Conservation (phyloP, 1,140 invertebrate species). For the Hylyphantes graminicola region DNA sequence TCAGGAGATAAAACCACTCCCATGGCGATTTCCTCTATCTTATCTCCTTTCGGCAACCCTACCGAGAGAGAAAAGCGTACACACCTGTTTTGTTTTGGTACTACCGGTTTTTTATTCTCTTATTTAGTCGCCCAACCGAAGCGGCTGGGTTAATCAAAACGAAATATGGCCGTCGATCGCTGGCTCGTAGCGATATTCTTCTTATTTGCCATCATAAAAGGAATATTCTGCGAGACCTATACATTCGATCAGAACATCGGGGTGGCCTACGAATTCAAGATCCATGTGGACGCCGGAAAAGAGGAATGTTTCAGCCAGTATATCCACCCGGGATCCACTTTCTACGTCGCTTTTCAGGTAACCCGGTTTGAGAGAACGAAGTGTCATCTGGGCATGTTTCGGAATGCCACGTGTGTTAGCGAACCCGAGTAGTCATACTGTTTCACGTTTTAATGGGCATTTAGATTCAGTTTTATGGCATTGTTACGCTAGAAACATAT, state of each 20-base stretch:
- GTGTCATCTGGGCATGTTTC: neutral
- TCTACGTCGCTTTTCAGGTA: conserved; percentile 94
- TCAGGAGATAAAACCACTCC: conserved; percentile 3
- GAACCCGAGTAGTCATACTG: no score
- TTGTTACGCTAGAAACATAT: no score
- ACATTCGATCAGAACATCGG: conserved; percentile 72
- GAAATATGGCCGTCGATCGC: conserved; percentile 32
- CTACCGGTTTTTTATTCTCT: neutral
- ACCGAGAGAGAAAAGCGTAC: conserved; percentile 1
- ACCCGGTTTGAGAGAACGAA: conserved; percentile 11
- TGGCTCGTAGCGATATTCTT: conserved; percentile 19
- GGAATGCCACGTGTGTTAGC: conserved; percentile 51
- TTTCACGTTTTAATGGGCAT: no score
- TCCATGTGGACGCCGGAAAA: conserved; percentile 91
- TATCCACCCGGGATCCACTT: conserved; percentile 89
- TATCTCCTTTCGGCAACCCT: conserved; percentile 6
- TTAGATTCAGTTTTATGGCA: no score
- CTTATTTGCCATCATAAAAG: neutral
- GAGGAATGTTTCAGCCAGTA: conserved; percentile 96
- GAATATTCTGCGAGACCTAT: conserved; percentile 52
- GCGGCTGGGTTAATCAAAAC: neutral
- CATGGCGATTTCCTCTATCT: neutral
- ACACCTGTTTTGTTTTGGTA: conserved; percentile 57
- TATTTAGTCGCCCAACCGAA: conserved; percentile 13
- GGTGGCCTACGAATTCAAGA: conserved; percentile 94